Evolutionary conservation across 2,888 invertebrate species (phyloP), one percentile per base, ranked within the genome.

Genomic region (Leptinotarsa juncta): DNA sequence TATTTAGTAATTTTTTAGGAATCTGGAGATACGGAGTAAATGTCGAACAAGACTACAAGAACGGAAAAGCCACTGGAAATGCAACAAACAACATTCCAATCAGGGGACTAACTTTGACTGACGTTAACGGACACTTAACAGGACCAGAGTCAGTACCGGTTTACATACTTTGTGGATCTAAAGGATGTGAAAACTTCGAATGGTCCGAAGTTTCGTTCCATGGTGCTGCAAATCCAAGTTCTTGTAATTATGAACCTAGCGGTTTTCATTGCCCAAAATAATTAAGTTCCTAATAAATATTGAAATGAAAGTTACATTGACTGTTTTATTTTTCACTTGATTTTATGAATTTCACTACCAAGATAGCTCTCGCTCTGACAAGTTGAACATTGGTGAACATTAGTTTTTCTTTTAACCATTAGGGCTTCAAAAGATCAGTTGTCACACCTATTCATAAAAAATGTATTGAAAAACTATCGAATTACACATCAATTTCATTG

Each of bases 1-100:
- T 42, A 42, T 42, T 42, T 42, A 2, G 12, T 42, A 32, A 23
- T 67, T 72, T 65, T 71, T 66, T 62, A 75, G 79, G 76, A 26
- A 80, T 81, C 14, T 76, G 68, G 4, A 70, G 77, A 15, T 81
- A 80, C 55, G 81, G 79, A 60, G 75, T 81, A 23, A 81, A 78
- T 65, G 50, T 80, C 5, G 78, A 81, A 72, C 72, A 81, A 70
- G 80, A 81, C 68, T 81, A 81, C 51, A 68, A 71, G 71, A 26
- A 75, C 18, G 80, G 80, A 16, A 23, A 18, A 14, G 72, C 79
- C 16, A 78, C 74, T 62, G 80, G 79, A 32, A 74, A 23, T 1
- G 65, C 81, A 1, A 68, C 51, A 15, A 75, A 71, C 7, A 81
- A 81, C 65, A 80, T 81, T 51, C 81, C 79, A 15, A 81, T 81